These are phyloP conservation scores for Stenotaenia linearis DNA, from an alignment of 2,888 invertebrate species.

Conservation along the genomic window DNA sequence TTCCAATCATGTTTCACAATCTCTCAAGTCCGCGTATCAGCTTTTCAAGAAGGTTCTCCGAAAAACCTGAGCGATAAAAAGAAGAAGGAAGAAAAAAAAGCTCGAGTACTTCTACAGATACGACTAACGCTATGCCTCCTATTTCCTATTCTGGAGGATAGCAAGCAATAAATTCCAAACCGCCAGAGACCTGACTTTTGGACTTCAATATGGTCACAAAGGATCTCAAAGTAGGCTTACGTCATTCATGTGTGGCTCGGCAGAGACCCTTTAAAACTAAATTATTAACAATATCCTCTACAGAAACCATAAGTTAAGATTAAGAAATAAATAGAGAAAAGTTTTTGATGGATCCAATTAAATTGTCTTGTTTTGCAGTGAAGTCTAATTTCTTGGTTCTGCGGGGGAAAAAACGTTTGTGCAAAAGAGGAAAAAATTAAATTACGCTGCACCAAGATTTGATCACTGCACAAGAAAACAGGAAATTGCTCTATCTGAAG, in stretches of 20 bases:
- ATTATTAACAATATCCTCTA: neutral
- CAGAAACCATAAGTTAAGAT: too few relatives aligned
- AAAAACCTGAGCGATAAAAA: constrained; percentile 14
- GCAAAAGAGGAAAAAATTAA: neutral
- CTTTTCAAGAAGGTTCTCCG: constrained; percentile 1
- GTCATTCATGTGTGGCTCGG: too few relatives aligned
- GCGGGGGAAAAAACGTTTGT: neutral
- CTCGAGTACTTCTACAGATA: constrained; percentile 9
- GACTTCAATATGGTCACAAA: constrained; percentile 20
- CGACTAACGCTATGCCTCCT: neutral
- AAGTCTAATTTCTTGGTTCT: neutral
- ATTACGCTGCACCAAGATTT: neutral
- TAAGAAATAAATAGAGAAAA: too few relatives aligned
- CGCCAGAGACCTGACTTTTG: neutral
- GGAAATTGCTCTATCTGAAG: constrained; percentile 3
- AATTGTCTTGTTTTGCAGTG: too few relatives aligned
- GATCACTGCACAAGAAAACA: constrained; percentile 7
- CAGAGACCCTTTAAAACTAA: neutral
- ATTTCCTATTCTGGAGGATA: constrained; percentile 12
- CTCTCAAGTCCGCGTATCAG: constrained; percentile 12
- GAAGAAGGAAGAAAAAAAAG: neutral
- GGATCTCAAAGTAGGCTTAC: neutral
- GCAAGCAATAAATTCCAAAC: constrained; percentile 24
- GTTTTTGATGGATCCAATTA: too few relatives aligned
- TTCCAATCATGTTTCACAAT: constrained; percentile 19